These are phyloP conservation scores for Microtus montanus DNA, from an alignment of 2,113 vertebrate genomes.

Conservation along the genomic window DNA sequence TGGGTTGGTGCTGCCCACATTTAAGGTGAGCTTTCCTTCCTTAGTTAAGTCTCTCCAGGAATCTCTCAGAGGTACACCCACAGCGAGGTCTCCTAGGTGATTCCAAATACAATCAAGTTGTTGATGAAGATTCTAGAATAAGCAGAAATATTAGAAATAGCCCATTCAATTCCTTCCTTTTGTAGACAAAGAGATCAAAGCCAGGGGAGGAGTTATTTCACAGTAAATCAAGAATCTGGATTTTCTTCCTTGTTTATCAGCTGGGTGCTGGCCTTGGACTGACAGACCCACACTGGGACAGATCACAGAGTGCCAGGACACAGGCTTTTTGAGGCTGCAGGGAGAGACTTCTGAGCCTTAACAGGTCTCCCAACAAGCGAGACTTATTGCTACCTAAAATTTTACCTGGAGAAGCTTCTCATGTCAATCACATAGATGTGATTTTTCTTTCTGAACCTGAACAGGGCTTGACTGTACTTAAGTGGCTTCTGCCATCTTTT, in stretches of 20 bases:
- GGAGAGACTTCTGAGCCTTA: not conserved
- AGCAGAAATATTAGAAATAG: not conserved
- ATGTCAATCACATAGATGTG: not conserved
- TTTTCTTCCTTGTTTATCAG: not conserved
- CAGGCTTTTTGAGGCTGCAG: not conserved
- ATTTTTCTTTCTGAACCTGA: not conserved
- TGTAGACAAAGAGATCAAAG: not conserved
- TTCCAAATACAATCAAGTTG: not conserved
- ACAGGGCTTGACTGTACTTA: not conserved
- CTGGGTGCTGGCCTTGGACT: not conserved
- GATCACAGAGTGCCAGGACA: not conserved
- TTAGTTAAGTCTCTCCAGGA: not conserved
- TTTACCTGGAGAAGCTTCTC: not conserved
- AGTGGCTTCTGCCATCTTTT: conserved; percentile 32
- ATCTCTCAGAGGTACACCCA: not conserved
- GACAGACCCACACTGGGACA: not conserved
- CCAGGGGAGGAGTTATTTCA: not conserved
- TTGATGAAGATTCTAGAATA: not conserved
- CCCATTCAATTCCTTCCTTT: not conserved
- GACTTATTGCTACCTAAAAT: not conserved
- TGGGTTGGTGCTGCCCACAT: not conserved
- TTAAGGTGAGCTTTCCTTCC: not conserved
- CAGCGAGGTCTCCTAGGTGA: not conserved
- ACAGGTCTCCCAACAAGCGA: not conserved
- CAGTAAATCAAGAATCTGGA: not conserved